Evolutionary conservation across 2,888 invertebrate genomes (phyloP).

Genomic region (Macrophya alboannulata): DNA sequence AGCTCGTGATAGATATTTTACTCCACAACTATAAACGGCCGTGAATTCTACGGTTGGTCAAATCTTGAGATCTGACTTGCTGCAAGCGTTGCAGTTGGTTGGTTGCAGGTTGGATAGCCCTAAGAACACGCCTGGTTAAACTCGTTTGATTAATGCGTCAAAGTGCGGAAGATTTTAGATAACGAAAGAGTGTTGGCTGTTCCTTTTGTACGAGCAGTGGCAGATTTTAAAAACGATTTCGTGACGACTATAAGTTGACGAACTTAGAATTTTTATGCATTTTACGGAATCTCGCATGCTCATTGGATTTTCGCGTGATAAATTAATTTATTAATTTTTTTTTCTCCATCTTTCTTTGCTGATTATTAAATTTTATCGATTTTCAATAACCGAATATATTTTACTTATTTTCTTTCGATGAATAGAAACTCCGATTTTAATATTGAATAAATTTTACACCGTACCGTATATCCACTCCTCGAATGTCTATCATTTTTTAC

Average conservation of each 20-base stretch:
- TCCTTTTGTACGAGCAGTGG: neutral
- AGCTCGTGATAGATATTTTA: conserved; percentile 5
- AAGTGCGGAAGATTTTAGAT: conserved; percentile 23
- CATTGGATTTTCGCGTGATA: neutral
- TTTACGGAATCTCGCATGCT: neutral
- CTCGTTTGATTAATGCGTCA: conserved; percentile 50
- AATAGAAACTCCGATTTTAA: conserved; percentile 2
- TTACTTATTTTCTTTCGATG: neutral
- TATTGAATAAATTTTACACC: conserved; percentile 18
- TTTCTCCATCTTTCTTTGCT: neutral
- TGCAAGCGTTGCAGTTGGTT: conserved; percentile 22
- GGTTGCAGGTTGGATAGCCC: neutral
- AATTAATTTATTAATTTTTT: neutral
- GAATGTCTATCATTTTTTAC: conserved; percentile 6
- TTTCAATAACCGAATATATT: no score
- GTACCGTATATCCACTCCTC: neutral
- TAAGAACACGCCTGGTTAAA: conserved; percentile 35
- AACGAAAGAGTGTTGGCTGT: conserved; percentile 21
- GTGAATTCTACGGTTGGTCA: conserved; percentile 42
- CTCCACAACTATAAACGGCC: neutral
- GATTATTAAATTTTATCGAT: neutral
- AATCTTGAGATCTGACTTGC: conserved; percentile 36
- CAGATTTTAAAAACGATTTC: conserved; percentile 30
- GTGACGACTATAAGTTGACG: neutral
- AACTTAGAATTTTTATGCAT: neutral